These are phyloP conservation scores for Drosophila prosaltans DNA, from an alignment of 1,140 invertebrate species.

Conservation along the genomic window DNA sequence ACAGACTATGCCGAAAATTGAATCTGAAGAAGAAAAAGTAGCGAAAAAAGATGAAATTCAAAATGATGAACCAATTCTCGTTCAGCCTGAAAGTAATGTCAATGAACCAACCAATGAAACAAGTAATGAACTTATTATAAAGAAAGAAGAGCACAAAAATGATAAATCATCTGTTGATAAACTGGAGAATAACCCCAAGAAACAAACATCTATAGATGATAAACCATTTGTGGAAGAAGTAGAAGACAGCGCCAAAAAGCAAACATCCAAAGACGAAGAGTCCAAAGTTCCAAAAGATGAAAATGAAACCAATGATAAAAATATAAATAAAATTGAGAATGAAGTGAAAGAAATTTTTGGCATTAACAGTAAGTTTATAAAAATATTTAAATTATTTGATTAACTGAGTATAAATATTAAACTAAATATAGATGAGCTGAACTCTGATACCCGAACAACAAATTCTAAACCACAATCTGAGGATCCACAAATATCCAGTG, in stretches of 20 bases:
- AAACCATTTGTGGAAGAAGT: not conserved
- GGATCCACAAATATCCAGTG: not conserved
- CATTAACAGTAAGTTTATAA: not conserved
- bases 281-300: not conserved
- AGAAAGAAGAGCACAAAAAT: not conserved
- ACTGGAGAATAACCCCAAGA: not conserved
- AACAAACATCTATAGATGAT: not conserved
- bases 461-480: not conserved
- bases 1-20: not conserved
- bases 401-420: not conserved
- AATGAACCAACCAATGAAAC: not conserved
- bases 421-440: not conserved
- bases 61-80: not conserved
- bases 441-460: not conserved
- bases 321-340: not conserved
- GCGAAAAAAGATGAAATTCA: not conserved
- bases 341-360: conserved; percentile 3
- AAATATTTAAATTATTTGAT: not conserved
- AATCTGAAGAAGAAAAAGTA: not conserved
- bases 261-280: not conserved
- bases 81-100: not conserved
- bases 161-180: not conserved
- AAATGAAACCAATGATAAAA: not conserved
- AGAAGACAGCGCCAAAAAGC: not conserved
- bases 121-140: conserved; percentile 1